A percentile compares a stretch with the other conserved stretches of the same genome.
These are phyloP conservation scores for Tarsius wallacei DNA, from an alignment of 2,797 vertebrate species.

Conservation along the genomic window DNA sequence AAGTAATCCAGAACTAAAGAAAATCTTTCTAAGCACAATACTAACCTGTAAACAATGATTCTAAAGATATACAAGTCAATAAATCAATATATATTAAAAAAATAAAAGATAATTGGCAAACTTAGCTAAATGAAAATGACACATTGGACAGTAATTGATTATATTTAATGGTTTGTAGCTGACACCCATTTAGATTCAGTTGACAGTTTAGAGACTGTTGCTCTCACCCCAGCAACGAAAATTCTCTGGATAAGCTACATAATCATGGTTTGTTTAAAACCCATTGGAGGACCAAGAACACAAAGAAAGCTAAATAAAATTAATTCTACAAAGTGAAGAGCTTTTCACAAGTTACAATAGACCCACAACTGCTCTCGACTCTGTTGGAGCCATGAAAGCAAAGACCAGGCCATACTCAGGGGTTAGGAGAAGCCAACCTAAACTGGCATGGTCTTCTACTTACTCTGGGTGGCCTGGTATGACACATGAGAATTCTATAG, in stretches of 20 bases:
- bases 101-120: neutral
- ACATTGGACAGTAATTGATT: neutral
- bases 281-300: neutral
- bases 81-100: constrained; percentile 31
- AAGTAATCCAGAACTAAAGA: constrained; percentile 70
- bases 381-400: neutral
- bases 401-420: neutral
- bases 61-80: neutral
- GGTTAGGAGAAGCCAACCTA: neutral
- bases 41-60: neutral
- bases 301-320: neutral
- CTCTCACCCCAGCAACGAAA: neutral
- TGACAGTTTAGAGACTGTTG: neutral
- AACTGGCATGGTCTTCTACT: neutral
- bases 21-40: constrained; percentile 45
- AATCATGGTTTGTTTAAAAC: constrained; percentile 22
- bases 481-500: neutral
- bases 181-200: neutral
- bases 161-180: neutral
- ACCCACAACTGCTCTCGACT: neutral
- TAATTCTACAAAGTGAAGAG: neutral
- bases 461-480: neutral
- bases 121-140: neutral
- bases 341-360: neutral
- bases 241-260: neutral